Evolutionary conservation across 2,888 invertebrate species (phyloP).

Genomic region (Axea sp.): DNA sequence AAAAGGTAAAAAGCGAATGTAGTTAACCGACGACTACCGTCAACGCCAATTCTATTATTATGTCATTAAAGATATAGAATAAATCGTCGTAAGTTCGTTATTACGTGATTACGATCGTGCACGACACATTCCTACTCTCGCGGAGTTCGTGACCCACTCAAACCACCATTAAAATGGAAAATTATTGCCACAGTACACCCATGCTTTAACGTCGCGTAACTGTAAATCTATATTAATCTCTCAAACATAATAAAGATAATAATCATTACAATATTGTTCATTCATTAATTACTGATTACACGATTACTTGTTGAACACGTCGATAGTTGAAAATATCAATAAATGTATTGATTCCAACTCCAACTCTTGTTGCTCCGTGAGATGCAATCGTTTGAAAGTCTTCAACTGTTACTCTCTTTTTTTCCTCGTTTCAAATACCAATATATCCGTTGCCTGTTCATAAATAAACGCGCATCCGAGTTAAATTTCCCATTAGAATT

Average conservation of each 20-base stretch:
- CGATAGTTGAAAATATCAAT: too few species aligned
- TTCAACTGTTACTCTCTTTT: too few species aligned
- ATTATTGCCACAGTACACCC: slow-evolving; percentile 72
- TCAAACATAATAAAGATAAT: slow-evolving; percentile 16
- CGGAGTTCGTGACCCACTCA: slow-evolving; percentile 73
- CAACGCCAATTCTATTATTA: slow-evolving; percentile 70
- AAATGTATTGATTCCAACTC: too few species aligned
- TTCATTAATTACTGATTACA: too few species aligned
- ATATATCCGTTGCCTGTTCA: too few species aligned
- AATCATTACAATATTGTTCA: too few species aligned
- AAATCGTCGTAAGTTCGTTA: slow-evolving; percentile 73
- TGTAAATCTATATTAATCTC: slow-evolving; percentile 11
- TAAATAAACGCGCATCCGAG: neutral
- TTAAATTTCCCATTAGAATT: too few species aligned
- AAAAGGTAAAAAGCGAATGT: too few species aligned
- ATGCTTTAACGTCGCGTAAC: slow-evolving; percentile 28
- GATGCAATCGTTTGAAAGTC: too few species aligned
- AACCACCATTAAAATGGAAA: slow-evolving; percentile 73
- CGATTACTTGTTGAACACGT: too few species aligned
- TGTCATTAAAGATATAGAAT: slow-evolving; percentile 71
- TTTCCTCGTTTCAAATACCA: too few species aligned
- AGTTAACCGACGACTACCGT: slow-evolving; percentile 40
- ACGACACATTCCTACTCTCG: slow-evolving; percentile 69
- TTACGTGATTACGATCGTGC: slow-evolving; percentile 67
- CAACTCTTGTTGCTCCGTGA: too few species aligned